Evolutionary conservation across 37 sponge, comb jelly and placozoan genomes (phyloP).

Genomic region (Aphrocallistes beatrix): DNA sequence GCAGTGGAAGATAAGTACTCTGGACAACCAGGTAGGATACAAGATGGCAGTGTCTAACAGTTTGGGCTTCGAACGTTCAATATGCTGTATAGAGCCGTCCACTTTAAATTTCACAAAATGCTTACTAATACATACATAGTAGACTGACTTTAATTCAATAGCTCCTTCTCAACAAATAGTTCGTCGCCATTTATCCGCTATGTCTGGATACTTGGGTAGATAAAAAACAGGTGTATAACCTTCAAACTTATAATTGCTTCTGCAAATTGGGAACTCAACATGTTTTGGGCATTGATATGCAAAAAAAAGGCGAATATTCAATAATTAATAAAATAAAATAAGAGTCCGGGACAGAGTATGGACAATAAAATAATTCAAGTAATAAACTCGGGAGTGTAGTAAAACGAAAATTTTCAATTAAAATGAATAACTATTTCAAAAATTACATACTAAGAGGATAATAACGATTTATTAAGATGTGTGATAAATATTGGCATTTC

Average conservation of each 20-base stretch:
- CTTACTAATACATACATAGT: no score
- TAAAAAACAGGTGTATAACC: slow-evolving; percentile 12
- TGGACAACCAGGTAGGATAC: slow-evolving; percentile 14
- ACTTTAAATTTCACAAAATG: no score
- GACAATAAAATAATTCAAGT: background rate
- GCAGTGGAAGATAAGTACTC: slow-evolving; percentile 7
- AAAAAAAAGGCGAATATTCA: slow-evolving; percentile 1
- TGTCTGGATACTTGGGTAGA: background rate
- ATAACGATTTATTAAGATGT: no score
- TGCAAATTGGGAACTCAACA: background rate
- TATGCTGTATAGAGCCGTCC: background rate
- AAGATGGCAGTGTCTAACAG: background rate
- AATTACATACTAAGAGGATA: background rate
- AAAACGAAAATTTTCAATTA: background rate
- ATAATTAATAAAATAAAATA: background rate
- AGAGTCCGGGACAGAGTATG: background rate
- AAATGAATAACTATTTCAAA: background rate
- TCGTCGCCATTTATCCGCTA: slow-evolving; percentile 9
- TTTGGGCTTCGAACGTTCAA: slow-evolving; percentile 16
- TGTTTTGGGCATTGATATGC: background rate
- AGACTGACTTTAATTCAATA: background rate
- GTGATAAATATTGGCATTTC: no score
- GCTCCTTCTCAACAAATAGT: slow-evolving; percentile 17
- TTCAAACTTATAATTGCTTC: background rate
- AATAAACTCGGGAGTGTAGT: background rate